These are phyloP conservation scores for Cryptoleucopteryx plumbea DNA, from an alignment of 2,113 vertebrate species.

Conservation along the genomic window DNA sequence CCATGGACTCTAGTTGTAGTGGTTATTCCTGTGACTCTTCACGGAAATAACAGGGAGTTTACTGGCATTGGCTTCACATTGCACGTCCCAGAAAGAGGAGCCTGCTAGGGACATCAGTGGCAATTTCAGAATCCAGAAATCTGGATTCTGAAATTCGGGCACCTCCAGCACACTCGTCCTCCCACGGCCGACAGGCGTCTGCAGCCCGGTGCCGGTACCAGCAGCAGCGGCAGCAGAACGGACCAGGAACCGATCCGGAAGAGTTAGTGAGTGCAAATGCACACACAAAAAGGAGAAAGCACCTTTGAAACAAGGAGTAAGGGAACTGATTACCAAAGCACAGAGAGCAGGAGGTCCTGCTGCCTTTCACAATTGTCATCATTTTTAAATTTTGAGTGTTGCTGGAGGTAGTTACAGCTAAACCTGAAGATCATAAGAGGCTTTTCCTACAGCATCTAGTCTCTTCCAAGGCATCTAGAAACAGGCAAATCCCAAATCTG, in stretches of 20 bases:
- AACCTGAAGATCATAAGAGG: background rate
- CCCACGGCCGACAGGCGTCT: accelerated
- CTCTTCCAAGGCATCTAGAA: background rate
- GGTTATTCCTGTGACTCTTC: background rate
- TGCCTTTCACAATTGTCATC: background rate
- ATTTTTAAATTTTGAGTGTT: background rate
- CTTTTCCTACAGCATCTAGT: background rate
- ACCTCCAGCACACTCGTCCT: accelerated
- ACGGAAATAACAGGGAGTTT: background rate
- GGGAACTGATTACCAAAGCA: background rate
- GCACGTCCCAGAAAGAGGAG: background rate
- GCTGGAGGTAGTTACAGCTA: background rate
- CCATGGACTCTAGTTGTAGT: background rate
- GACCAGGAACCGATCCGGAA: background rate
- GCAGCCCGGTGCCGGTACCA: accelerated
- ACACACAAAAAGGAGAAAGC: background rate
- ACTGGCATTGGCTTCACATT: background rate
- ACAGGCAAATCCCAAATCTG: background rate
- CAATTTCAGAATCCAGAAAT: background rate
- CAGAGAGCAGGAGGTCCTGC: background rate
- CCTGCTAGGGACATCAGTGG: background rate
- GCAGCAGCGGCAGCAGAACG: background rate
- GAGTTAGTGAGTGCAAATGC: background rate
- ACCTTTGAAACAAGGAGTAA: background rate
- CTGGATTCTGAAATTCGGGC: background rate